Percentiles rank a stretch among this genome's conserved stretches.
These are phyloP conservation scores for Diprion similis DNA, from an alignment of 1,140 invertebrate species.

Conservation along the genomic window DNA sequence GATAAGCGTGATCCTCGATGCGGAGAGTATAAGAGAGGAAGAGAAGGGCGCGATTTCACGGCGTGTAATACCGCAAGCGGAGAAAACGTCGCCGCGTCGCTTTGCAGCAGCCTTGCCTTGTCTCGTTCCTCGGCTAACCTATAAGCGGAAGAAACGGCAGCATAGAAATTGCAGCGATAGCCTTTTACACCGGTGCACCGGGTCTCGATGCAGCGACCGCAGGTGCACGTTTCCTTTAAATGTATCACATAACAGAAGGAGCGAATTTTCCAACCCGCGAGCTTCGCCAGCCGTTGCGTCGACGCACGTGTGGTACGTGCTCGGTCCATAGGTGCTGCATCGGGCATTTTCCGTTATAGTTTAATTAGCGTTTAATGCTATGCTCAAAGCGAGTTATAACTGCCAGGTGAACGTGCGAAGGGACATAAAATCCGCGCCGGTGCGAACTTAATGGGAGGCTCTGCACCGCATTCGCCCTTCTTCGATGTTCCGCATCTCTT, in stretches of 20 bases:
- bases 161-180: background rate
- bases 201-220: background rate
- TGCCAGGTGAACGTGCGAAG: background rate
- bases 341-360: background rate
- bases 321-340: background rate
- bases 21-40: background rate
- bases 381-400: background rate
- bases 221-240: background rate
- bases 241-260: background rate
- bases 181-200: background rate
- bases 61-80: background rate
- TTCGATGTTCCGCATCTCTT: too few relatives aligned
- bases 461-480: background rate
- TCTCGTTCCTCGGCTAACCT: background rate
- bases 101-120: background rate
- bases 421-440: background rate
- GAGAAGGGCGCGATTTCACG: background rate
- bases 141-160: constrained; percentile 7
- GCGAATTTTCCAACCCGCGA: background rate
- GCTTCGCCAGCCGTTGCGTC: background rate
- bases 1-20: constrained; percentile 1
- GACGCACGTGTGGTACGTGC: background rate
- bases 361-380: constrained; percentile 2
- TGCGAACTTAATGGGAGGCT: background rate
- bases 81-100: background rate